A percentile compares a stretch with the other conserved stretches of the same genome.
These are phyloP conservation scores for Euschistus heros DNA, from an alignment of 1,140 invertebrate genomes.

Conservation along the genomic window DNA sequence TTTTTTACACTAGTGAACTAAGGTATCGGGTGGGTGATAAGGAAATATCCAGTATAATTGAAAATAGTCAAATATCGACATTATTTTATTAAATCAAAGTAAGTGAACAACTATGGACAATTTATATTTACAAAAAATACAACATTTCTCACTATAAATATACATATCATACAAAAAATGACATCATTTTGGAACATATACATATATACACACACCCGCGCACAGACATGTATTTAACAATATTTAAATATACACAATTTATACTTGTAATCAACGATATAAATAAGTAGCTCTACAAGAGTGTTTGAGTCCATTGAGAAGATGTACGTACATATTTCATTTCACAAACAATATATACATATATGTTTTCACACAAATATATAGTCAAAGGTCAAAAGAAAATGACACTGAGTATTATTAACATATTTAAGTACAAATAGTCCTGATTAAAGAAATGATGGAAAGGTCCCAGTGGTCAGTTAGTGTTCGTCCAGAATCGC, in stretches of 20 bases:
- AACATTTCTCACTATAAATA: conserved; percentile 18
- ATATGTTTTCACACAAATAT: background rate
- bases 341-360: conserved; percentile 2
- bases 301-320: background rate
- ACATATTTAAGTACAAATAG: conserved; percentile 9
- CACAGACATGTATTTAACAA: background rate
- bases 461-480: conserved; percentile 1
- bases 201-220: background rate
- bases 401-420: conserved; percentile 9
- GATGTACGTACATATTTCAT: conserved; percentile 8
- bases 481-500: background rate
- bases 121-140: conserved; percentile 18
- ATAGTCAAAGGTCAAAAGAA: conserved; percentile 2
- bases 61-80: conserved; percentile 23
- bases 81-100: conserved; percentile 24
- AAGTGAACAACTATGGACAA: conserved; percentile 24
- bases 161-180: conserved; percentile 12
- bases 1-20: no score
- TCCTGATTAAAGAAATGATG: background rate
- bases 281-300: background rate
- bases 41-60: conserved; percentile 2
- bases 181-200: background rate
- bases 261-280: conserved; percentile 5
- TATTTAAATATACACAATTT: background rate
- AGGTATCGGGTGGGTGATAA: background rate